These are phyloP conservation scores for Zhengitettix transpicula DNA, from an alignment of 2,888 invertebrate genomes.

Conservation along the genomic window DNA sequence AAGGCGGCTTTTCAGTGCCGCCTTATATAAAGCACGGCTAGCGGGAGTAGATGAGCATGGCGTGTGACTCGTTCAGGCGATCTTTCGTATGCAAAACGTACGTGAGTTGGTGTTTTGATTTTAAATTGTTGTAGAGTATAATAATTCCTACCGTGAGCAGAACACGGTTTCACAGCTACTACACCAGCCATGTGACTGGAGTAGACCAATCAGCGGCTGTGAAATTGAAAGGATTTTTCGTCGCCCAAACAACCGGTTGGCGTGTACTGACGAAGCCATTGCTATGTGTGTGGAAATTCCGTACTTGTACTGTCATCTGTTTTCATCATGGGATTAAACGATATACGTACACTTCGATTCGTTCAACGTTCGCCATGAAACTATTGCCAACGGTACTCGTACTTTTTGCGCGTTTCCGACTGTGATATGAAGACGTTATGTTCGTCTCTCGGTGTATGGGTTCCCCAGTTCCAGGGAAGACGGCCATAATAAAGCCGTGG, in stretches of 20 bases:
- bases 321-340: constrained; percentile 32
- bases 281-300: constrained; percentile 24
- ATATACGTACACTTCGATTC: constrained; percentile 29
- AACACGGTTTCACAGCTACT: too few species aligned
- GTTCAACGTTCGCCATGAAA: constrained; percentile 27
- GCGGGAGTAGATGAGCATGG: too few species aligned
- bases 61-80: too few species aligned
- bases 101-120: too few species aligned
- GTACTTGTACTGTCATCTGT: constrained; percentile 25
- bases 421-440: constrained; percentile 13
- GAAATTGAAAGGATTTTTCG: constrained; percentile 20
- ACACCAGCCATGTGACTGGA: constrained; percentile 19
- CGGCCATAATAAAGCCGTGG: constrained; percentile 18
- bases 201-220: constrained; percentile 19
- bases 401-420: constrained; percentile 17
- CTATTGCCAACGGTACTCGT: constrained; percentile 28
- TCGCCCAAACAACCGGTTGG: constrained; percentile 19
- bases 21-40: too few species aligned
- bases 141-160: too few species aligned
- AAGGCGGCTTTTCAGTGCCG: too few species aligned
- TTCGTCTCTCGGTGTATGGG: constrained; percentile 17
- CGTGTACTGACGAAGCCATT: constrained; percentile 28
- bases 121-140: too few species aligned
- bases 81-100: too few species aligned
- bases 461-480: constrained; percentile 18